Evolutionary conservation across 2,113 vertebrate species (phyloP).

Genomic region (Coregonus clupeaformis): DNA sequence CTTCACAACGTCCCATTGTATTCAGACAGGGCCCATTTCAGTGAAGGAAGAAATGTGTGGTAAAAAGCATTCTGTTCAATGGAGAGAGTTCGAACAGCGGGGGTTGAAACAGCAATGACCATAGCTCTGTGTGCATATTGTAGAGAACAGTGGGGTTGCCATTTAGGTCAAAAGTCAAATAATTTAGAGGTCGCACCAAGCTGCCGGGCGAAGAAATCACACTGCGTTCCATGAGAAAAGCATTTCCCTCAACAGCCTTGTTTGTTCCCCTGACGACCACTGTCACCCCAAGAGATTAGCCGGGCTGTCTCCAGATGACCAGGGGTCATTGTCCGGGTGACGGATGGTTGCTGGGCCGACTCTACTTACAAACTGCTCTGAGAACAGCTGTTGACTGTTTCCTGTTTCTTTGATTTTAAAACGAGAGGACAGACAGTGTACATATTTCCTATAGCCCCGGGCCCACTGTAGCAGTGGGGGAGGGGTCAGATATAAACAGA

Average conservation of each 20-base stretch:
- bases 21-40: too few species aligned
- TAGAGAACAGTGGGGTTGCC: neutral
- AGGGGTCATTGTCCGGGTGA: conserved; percentile 13
- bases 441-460: neutral
- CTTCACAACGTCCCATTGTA: too few species aligned
- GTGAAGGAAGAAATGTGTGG: too few species aligned
- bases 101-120: neutral
- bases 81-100: neutral
- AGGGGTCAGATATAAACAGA: too few species aligned
- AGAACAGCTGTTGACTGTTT: conserved; percentile 60
- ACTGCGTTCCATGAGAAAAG: conserved; percentile 11
- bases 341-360: conserved; percentile 1
- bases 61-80: too few species aligned
- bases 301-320: conserved; percentile 14
- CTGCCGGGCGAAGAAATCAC: conserved; percentile 3
- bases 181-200: conserved; percentile 36
- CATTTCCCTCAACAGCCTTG: neutral
- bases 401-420: conserved; percentile 38
- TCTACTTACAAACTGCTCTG: conserved; percentile 23
- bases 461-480: too few species aligned
- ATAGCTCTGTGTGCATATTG: neutral
- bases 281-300: conserved; percentile 17
- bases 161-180: conserved; percentile 26
- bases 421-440: neutral
- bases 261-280: neutral